phyloP scores from a whole-genome alignment of 2,888 invertebrate genomes.

The Arctia plantaginis region DNA sequence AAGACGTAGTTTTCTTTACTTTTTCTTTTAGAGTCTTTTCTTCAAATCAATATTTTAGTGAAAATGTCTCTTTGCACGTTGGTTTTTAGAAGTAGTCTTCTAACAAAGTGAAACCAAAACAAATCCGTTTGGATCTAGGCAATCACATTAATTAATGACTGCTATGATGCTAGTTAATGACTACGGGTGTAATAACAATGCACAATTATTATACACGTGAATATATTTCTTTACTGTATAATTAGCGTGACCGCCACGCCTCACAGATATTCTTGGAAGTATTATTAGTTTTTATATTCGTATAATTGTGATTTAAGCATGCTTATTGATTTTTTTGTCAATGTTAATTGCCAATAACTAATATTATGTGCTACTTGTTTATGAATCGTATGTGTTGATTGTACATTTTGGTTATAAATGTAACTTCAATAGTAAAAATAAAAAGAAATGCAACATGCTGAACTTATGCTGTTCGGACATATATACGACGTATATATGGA shows the following conservation, averaged over 20 bases:
- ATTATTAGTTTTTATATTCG: constrained; percentile 18
- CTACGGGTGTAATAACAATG: constrained; percentile 46
- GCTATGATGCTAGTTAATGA: constrained; percentile 34
- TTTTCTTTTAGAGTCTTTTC: neutral
- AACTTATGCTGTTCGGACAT: no score
- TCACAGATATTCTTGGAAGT: constrained; percentile 14
- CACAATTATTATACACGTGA: constrained; percentile 40
- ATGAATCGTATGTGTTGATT: constrained; percentile 10
- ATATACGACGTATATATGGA: no score
- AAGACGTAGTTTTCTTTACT: neutral
- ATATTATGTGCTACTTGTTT: constrained; percentile 23
- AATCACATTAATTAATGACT: constrained; percentile 35
- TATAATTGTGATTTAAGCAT: constrained; percentile 6
- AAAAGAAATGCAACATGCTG: no score
- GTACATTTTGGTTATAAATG: constrained; percentile 3
- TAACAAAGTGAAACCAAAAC: constrained; percentile 40
- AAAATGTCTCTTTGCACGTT: neutral
- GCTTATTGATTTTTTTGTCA: neutral
- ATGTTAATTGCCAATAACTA: neutral
- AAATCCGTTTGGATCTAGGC: constrained; percentile 21
- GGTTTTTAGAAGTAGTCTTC: neutral
- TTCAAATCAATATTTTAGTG: neutral
- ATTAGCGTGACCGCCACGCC: constrained; percentile 36
- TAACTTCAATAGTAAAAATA: neutral
- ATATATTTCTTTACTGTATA: constrained; percentile 34